Evolutionary conservation across 1,140 invertebrate genomes (phyloP).

Genomic region (Dendrolimus kikuchii): DNA sequence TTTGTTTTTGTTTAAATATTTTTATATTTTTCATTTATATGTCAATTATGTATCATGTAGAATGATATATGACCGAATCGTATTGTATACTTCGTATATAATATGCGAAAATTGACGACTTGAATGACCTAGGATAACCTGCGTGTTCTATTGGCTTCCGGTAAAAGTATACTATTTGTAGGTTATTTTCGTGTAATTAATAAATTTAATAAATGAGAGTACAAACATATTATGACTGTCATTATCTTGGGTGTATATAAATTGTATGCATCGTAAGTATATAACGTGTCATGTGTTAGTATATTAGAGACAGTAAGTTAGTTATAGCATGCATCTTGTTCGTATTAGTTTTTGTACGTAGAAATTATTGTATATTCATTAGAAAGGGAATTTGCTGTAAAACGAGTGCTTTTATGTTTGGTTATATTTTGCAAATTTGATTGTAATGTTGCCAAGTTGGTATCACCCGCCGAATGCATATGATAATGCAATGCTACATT

Average conservation of each 20-base stretch:
- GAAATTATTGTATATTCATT: conserved; percentile 14
- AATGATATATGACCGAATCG: conserved; percentile 34
- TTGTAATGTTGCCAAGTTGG: conserved; percentile 33
- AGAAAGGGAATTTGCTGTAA: conserved; percentile 7
- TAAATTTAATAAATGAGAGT: conserved; percentile 28
- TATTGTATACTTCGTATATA: conserved; percentile 32
- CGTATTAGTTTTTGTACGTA: neutral
- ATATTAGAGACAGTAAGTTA: too few relatives aligned
- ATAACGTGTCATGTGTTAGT: conserved; percentile 9
- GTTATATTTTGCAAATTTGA: conserved; percentile 36
- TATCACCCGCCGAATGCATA: conserved; percentile 26
- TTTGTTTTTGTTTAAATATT: conserved; percentile 29
- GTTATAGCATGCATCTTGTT: too few relatives aligned
- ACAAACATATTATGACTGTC: conserved; percentile 44
- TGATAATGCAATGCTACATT: conserved; percentile 20
- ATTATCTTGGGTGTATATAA: conserved; percentile 18
- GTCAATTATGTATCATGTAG: conserved; percentile 24
- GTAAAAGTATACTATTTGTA: conserved; percentile 36
- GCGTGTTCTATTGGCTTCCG: conserved; percentile 45
- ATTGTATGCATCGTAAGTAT: conserved; percentile 24
- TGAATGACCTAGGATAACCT: conserved; percentile 66
- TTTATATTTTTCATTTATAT: conserved; percentile 21
- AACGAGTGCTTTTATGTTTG: conserved; percentile 14
- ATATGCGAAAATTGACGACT: conserved; percentile 46
- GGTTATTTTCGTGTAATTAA: conserved; percentile 42